phyloP scores from a whole-genome alignment of 1,140 invertebrate genomes.

The Zaprionus nigranus region DNA sequence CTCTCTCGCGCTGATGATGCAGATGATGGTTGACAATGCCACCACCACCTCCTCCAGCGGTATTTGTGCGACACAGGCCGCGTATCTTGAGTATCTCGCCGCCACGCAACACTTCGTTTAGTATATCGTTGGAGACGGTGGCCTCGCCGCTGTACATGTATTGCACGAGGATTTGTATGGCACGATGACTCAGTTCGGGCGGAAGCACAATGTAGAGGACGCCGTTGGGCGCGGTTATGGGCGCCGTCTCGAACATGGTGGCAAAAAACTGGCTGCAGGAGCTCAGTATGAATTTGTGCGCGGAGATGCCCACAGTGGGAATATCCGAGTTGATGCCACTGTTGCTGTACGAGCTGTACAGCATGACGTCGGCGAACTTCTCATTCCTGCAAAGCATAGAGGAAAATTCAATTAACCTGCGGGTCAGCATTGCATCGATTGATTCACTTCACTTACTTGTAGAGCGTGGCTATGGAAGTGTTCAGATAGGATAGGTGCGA shows the following conservation, averaged over 20 bases:
- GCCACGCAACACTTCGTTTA: constrained; percentile 91
- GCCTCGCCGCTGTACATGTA: constrained; percentile 95
- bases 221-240: constrained; percentile 85
- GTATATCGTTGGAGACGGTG: constrained; percentile 92
- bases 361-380: constrained; percentile 92
- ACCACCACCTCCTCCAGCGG: constrained; percentile 66
- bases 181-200: constrained; percentile 91
- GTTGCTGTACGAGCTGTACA: constrained; percentile 87
- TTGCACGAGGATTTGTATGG: constrained; percentile 92
- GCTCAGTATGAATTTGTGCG: constrained; percentile 94
- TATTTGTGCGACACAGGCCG: constrained; percentile 88
- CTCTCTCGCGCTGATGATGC: constrained; percentile 65
- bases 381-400: constrained; percentile 84
- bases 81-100: constrained; percentile 92
- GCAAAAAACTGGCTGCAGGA: constrained; percentile 88
- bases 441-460: constrained; percentile 85
- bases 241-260: constrained; percentile 82
- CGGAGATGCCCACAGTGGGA: constrained; percentile 89
- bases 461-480: constrained; percentile 90
- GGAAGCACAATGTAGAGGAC: constrained; percentile 91
- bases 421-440: neutral
- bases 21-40: constrained; percentile 29
- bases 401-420: neutral
- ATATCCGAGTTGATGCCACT: constrained; percentile 69
- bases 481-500: constrained; percentile 92